Percentiles rank a stretch among this genome's conserved stretches.
These are phyloP conservation scores for Diadophis punctatus DNA, from an alignment of 2,113 vertebrate genomes.

Conservation along the genomic window DNA sequence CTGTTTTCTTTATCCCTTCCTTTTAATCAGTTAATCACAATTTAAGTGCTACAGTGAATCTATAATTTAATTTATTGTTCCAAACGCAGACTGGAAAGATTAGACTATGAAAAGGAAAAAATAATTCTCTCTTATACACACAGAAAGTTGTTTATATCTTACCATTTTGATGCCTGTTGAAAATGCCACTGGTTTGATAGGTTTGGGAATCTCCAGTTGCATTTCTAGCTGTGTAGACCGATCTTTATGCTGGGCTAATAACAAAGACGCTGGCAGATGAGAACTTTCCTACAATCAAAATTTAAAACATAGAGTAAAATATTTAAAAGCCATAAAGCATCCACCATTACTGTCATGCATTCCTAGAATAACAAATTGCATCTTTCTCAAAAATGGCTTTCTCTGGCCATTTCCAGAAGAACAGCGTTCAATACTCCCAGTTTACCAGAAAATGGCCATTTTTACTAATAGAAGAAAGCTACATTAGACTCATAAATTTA, in stretches of 20 bases:
- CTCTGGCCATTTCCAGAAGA: slow-evolving; percentile 15
- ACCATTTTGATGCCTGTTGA: slow-evolving; percentile 97
- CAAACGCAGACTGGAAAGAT: neutral
- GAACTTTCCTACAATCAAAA: slow-evolving; percentile 84
- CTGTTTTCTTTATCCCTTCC: neutral
- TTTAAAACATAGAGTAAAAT: slow-evolving; percentile 29
- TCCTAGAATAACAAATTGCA: slow-evolving; percentile 27
- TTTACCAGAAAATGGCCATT: slow-evolving; percentile 56
- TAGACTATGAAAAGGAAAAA: neutral
- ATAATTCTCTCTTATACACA: neutral
- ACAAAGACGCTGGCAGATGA: slow-evolving; percentile 85
- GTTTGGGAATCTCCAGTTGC: slow-evolving; percentile 86
- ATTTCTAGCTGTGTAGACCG: slow-evolving; percentile 87
- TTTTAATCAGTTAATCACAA: neutral
- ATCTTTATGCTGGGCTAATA: slow-evolving; percentile 94
- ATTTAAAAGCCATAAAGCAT: slow-evolving; percentile 20
- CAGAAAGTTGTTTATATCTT: slow-evolving; percentile 57
- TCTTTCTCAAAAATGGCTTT: slow-evolving; percentile 34
- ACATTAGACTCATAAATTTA: slow-evolving; percentile 64
- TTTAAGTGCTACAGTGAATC: neutral
- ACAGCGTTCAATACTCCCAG: slow-evolving; percentile 17
- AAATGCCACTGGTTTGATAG: slow-evolving; percentile 87
- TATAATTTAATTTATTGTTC: neutral
- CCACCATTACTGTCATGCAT: slow-evolving; percentile 25
- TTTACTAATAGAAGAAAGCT: slow-evolving; percentile 69